Evolutionary conservation across 2,797 vertebrate species (phyloP).

Genomic region (Sebastes hubbsi): DNA sequence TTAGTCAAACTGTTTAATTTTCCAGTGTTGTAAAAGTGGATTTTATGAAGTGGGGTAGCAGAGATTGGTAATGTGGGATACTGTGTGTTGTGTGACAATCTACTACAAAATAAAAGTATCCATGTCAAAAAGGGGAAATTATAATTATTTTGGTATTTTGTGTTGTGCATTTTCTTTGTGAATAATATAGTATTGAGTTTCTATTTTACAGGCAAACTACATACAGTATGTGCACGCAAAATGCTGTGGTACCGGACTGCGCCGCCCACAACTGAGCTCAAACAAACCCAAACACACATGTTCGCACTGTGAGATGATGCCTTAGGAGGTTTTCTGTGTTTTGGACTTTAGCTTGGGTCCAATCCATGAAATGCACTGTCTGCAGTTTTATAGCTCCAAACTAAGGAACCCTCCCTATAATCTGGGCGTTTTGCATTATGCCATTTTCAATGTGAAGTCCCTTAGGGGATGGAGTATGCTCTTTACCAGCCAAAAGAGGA

Average conservation of each 20-base stretch:
- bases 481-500: constrained; percentile 26
- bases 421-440: constrained; percentile 26
- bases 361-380: constrained; percentile 28
- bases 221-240: background rate
- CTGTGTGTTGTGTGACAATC: constrained; percentile 2
- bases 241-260: background rate
- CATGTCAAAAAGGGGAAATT: background rate
- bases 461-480: constrained; percentile 9
- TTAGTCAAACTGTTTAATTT: constrained; percentile 54
- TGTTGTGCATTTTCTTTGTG: background rate
- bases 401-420: constrained; percentile 42
- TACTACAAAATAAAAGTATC: constrained; percentile 14
- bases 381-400: constrained; percentile 39
- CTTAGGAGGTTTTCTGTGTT: constrained; percentile 11
- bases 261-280: background rate
- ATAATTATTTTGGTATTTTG: background rate
- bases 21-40: constrained; percentile 59
- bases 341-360: constrained; percentile 41
- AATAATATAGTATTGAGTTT: background rate
- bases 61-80: constrained; percentile 23
- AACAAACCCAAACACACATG: constrained; percentile 4
- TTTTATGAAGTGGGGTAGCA: constrained; percentile 57
- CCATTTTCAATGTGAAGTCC: constrained; percentile 20
- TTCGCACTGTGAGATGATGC: constrained; percentile 7
- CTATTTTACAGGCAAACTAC: background rate